phyloP scores from a whole-genome alignment of 2,113 vertebrate species.

The Engraulis encrasicolus region DNA sequence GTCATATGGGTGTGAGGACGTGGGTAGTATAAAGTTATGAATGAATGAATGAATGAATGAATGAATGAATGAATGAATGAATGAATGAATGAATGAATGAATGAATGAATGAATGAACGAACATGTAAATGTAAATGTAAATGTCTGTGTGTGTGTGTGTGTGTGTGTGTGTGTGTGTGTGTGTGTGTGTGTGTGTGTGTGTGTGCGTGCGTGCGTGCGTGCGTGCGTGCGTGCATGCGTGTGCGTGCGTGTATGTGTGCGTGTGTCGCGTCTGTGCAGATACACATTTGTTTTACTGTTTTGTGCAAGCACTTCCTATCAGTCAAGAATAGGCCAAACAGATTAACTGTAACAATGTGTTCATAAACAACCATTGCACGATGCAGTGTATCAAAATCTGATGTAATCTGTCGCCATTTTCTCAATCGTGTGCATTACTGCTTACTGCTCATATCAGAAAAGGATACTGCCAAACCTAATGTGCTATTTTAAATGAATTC shows the following conservation, averaged over 20 bases:
- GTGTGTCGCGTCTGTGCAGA: conserved; percentile 19
- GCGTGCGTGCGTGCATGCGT: not conserved
- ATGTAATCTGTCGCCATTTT: conserved; percentile 42
- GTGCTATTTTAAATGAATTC: not conserved
- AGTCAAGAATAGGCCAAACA: conserved; percentile 53
- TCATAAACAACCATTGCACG: conserved; percentile 66
- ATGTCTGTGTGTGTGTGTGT: conserved; percentile 25
- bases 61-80: no score
- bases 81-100: no score
- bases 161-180: conserved; percentile 46
- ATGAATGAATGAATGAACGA: no score
- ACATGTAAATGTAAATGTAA: conserved; percentile 27
- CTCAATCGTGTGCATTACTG: not conserved
- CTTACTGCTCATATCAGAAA: not conserved
- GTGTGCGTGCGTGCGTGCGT: conserved; percentile 26
- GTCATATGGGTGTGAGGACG: not conserved
- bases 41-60: no score
- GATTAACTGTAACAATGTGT: conserved; percentile 58
- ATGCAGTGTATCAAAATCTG: conserved; percentile 64
- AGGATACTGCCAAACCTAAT: not conserved
- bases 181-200: not conserved
- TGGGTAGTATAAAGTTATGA: no score
- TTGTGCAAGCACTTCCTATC: conserved; percentile 44
- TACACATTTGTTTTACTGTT: conserved; percentile 50
- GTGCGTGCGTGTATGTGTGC: conserved; percentile 40